These are phyloP conservation scores for Gnathonemus longibarbis DNA, from an alignment of 2,113 vertebrate genomes.

Conservation along the genomic window DNA sequence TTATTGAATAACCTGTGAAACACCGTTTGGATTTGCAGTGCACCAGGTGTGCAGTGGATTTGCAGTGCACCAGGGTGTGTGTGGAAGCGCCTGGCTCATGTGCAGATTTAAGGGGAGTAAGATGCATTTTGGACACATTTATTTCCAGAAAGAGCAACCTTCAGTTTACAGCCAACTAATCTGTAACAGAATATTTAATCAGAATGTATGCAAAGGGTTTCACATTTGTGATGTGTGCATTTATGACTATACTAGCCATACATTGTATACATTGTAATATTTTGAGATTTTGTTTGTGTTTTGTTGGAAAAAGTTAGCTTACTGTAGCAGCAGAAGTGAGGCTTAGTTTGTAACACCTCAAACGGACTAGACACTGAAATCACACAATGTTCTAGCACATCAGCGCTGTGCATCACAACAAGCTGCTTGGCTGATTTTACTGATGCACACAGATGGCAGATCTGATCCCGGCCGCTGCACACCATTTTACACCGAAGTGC, in stretches of 20 bases:
- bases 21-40: neutral
- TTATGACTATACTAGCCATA: too few species aligned
- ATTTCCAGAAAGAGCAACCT: neutral
- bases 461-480: neutral
- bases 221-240: neutral
- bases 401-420: neutral
- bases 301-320: neutral
- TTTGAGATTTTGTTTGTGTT: neutral
- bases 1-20: constrained; percentile 7
- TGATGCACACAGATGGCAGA: neutral
- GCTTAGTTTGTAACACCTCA: neutral
- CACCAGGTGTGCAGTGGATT: neutral
- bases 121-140: neutral
- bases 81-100: neutral
- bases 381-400: neutral
- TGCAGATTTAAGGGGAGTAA: neutral
- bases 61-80: neutral
- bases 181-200: neutral
- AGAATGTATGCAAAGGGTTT: neutral
- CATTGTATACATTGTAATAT: neutral
- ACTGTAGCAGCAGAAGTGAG: neutral
- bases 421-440: neutral
- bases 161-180: neutral
- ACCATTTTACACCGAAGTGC: neutral
- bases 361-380: neutral